Conservation (phyloP, 2,888 invertebrate genomes). For the Trichacis sp. region DNA sequence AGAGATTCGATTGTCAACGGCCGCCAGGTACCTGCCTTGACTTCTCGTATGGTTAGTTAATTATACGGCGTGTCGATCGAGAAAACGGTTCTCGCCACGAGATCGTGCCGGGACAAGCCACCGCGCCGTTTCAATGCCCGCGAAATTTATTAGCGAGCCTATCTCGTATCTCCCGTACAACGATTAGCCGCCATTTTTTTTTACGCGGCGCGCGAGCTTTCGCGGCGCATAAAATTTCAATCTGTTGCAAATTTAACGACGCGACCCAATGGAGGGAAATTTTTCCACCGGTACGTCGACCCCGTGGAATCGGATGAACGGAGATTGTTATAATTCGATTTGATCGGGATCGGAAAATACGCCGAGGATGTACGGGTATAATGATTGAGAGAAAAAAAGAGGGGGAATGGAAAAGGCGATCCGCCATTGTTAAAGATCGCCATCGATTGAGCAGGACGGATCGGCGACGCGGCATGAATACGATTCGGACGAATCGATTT, state of each 20-base stretch:
- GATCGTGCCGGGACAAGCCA: constrained; percentile 33
- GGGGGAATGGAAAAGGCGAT: constrained; percentile 20
- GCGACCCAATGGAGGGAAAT: background rate
- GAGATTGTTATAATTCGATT: constrained; percentile 20
- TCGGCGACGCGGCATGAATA: constrained; percentile 35
- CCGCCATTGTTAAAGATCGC: constrained; percentile 35
- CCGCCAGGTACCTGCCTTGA: constrained; percentile 43
- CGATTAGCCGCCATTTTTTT: constrained; percentile 31
- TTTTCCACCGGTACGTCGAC: background rate
- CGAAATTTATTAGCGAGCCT: constrained; percentile 33
- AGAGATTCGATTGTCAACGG: constrained; percentile 47
- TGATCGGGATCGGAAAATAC: constrained; percentile 27
- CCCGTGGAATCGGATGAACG: constrained; percentile 10
- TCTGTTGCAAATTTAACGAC: background rate
- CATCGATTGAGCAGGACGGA: constrained; percentile 35
- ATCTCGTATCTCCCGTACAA: constrained; percentile 32
- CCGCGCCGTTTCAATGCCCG: constrained; percentile 30
- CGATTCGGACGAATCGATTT: constrained; percentile 37
- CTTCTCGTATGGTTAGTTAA: constrained; percentile 43
- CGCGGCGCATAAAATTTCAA: constrained; percentile 12
- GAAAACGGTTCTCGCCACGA: constrained; percentile 41
- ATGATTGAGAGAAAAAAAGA: background rate
- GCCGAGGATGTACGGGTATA: constrained; percentile 8
- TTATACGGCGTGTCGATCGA: constrained; percentile 40
- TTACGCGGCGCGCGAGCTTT: constrained; percentile 12